Evolutionary conservation across 2,113 vertebrate species (phyloP).

Genomic region (Prochilodus magdalenae): DNA sequence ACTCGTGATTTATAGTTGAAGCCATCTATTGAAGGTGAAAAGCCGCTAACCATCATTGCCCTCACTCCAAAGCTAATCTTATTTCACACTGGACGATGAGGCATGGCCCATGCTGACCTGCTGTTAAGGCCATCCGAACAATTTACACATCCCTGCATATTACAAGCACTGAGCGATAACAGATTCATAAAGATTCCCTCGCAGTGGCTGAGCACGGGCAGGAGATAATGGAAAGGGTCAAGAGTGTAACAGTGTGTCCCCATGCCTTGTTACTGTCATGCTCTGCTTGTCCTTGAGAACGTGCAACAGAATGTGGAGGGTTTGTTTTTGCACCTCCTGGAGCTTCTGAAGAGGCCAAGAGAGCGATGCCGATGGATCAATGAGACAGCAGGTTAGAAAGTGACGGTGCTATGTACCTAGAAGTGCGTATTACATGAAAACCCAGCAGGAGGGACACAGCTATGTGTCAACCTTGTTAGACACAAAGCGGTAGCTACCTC

Average conservation of each 20-base stretch:
- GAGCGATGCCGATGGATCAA: slow-evolving; percentile 6
- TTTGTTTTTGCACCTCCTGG: slow-evolving; percentile 2
- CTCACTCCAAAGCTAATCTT: background rate
- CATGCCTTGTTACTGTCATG: background rate
- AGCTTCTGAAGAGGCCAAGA: background rate
- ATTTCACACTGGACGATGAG: background rate
- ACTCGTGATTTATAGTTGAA: background rate
- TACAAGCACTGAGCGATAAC: background rate
- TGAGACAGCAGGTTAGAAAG: slow-evolving; percentile 8
- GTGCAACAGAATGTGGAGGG: background rate
- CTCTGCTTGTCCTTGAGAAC: slow-evolving; percentile 34
- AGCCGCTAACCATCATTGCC: background rate
- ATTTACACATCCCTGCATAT: slow-evolving; percentile 14
- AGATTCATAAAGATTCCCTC: background rate
- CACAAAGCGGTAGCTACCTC: background rate
- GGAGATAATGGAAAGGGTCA: slow-evolving; percentile 1
- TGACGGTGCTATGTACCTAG: background rate
- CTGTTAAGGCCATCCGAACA: background rate
- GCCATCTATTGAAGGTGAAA: background rate
- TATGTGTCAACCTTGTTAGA: background rate
- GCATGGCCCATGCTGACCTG: background rate
- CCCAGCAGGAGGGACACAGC: background rate
- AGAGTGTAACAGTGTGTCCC: slow-evolving; percentile 21
- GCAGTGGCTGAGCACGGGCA: background rate
- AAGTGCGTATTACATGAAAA: background rate